A percentile compares a stretch with the other conserved stretches of the same genome.
phyloP scores from a whole-genome alignment of 2,797 vertebrate genomes.

The Propithecus perrieri region DNA sequence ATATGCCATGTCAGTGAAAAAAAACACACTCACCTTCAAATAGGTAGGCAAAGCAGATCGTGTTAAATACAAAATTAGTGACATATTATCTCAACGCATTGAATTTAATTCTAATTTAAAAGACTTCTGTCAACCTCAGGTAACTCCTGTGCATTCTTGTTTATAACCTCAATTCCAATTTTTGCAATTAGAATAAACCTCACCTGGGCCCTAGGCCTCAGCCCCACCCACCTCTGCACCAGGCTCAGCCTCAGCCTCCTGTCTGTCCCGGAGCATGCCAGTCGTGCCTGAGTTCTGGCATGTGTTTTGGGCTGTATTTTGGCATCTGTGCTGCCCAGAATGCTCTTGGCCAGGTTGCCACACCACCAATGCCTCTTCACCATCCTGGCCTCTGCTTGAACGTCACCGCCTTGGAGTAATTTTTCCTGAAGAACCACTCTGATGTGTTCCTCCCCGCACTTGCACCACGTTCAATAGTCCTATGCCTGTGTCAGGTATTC shows the following conservation, averaged over 20 bases:
- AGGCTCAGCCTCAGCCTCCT: background rate
- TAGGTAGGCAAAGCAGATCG: background rate
- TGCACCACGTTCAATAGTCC: background rate
- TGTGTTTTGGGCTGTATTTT: background rate
- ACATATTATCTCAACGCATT: background rate
- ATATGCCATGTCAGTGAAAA: background rate
- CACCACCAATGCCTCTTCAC: rapidly evolving
- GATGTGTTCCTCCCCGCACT: background rate
- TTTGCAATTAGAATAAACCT: background rate
- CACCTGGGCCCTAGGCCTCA: background rate
- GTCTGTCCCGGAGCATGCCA: background rate
- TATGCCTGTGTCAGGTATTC: background rate
- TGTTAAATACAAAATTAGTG: background rate
- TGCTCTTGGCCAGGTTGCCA: rapidly evolving
- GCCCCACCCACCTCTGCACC: rapidly evolving
- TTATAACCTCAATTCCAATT: background rate
- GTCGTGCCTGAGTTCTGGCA: rapidly evolving
- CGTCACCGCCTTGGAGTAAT: background rate
- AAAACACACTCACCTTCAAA: background rate
- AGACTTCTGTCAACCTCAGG: background rate
- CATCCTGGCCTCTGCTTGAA: background rate
- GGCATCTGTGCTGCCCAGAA: background rate
- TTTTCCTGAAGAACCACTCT: background rate
- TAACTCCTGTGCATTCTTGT: background rate
- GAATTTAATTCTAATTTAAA: background rate